A percentile compares a stretch with the other conserved stretches of the same genome.
These are phyloP conservation scores for Mythimna pallens DNA, from an alignment of 2,888 invertebrate species.

Conservation along the genomic window DNA sequence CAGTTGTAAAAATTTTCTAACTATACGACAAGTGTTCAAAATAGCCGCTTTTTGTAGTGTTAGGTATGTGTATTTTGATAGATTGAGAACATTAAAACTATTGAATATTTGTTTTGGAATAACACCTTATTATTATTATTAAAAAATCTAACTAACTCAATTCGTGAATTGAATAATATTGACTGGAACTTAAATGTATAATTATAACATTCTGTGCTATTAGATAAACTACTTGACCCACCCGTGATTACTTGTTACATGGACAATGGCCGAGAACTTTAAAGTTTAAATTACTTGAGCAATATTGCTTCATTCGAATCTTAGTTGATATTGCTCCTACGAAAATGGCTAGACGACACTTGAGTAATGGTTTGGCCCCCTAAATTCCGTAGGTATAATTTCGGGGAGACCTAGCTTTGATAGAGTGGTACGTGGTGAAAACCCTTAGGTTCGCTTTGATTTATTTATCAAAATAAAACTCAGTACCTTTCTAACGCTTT, in stretches of 20 bases:
- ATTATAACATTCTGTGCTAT: neutral
- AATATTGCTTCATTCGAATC: constrained; percentile 40
- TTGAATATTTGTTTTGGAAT: too few species aligned
- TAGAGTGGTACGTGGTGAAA: neutral
- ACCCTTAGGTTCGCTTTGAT: neutral
- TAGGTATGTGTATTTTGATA: too few species aligned
- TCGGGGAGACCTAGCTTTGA: constrained; percentile 3
- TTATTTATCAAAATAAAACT: neutral
- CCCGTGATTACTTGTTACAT: constrained; percentile 33
- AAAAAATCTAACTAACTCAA: too few species aligned
- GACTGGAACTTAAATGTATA: too few species aligned
- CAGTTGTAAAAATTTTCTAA: too few species aligned
- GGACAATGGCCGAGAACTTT: constrained; percentile 21
- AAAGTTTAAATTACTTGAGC: constrained; percentile 50
- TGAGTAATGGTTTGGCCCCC: constrained; percentile 29
- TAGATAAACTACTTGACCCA: constrained; percentile 10
- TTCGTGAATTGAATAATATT: too few species aligned
- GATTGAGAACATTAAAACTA: too few species aligned
- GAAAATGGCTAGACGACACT: constrained; percentile 21
- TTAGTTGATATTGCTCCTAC: constrained; percentile 33
- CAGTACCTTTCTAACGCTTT: neutral
- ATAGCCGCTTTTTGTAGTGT: too few species aligned
- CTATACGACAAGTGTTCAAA: too few species aligned
- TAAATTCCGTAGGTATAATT: constrained; percentile 41
- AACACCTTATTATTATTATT: too few species aligned